Conservation (phyloP, 2,113 vertebrate genomes). For the Ptyas mucosa region DNA sequence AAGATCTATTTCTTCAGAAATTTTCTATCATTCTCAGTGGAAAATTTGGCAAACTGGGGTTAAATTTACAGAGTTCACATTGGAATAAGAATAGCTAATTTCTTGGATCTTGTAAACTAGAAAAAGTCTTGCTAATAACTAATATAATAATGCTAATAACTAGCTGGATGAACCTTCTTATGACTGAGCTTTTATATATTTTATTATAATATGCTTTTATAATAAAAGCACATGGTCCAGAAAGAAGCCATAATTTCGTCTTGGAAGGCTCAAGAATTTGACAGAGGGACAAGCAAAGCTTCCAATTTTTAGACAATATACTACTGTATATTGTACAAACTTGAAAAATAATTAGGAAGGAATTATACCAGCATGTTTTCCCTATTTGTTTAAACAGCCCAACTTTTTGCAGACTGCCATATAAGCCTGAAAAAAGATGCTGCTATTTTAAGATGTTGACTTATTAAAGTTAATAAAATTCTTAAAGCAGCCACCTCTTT, state of each 20-base stretch:
- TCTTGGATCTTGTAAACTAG: background rate
- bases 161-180: background rate
- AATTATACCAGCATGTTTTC: background rate
- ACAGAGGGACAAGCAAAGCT: background rate
- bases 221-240: too few relatives aligned
- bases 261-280: background rate
- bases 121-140: background rate
- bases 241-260: background rate
- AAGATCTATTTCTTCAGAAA: background rate
- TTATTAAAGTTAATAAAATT: background rate
- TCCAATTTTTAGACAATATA: background rate
- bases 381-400: background rate
- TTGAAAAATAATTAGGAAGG: background rate
- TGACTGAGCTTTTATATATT: background rate
- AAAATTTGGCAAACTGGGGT: background rate
- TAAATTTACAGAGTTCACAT: background rate
- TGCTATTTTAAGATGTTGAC: background rate
- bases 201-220: background rate
- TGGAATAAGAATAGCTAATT: background rate
- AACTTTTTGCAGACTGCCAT: background rate
- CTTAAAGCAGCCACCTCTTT: background rate
- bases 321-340: background rate
- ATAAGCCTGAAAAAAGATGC: background rate
- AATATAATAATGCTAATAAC: background rate
- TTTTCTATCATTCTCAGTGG: background rate